These are phyloP conservation scores for Drosophila nasuta DNA, from an alignment of 1,140 invertebrate genomes.

Conservation along the genomic window DNA sequence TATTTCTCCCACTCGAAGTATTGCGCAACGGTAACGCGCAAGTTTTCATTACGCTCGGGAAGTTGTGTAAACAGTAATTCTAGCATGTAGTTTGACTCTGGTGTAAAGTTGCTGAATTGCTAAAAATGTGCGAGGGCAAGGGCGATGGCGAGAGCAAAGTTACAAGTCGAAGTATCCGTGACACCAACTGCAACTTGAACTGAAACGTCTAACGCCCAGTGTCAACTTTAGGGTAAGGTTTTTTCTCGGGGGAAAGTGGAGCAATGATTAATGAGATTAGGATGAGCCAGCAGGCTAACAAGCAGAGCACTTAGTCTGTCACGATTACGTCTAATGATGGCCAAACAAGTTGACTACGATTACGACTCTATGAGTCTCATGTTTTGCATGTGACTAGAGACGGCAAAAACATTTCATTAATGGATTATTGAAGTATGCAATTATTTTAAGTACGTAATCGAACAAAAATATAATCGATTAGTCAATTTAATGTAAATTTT, in stretches of 20 bases:
- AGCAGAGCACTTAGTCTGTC: slow-evolving; percentile 49
- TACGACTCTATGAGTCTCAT: slow-evolving; percentile 9
- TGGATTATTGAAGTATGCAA: neutral
- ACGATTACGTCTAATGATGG: slow-evolving; percentile 40
- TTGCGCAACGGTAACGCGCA: slow-evolving; percentile 59
- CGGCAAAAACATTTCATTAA: neutral
- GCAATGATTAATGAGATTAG: slow-evolving; percentile 43
- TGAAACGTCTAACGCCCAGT: slow-evolving; percentile 5
- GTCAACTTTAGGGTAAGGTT: slow-evolving; percentile 23
- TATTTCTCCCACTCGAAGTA: neutral
- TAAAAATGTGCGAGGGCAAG: slow-evolving; percentile 33
- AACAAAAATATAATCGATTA: too few relatives aligned
- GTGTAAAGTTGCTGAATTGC: slow-evolving; percentile 50
- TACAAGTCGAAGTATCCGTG: neutral
- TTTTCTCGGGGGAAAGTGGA: slow-evolving; percentile 37
- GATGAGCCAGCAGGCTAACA: slow-evolving; percentile 33
- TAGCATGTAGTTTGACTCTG: slow-evolving; percentile 39
- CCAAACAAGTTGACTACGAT: neutral
- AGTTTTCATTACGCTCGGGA: slow-evolving; percentile 51
- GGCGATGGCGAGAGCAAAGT: neutral
- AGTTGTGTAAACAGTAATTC: slow-evolving; percentile 50
- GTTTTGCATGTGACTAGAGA: neutral
- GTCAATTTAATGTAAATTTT: too few relatives aligned
- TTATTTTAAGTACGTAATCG: slow-evolving; percentile 6
- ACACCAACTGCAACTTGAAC: neutral